Base-by-base conservation (phyloP, 35 echinoderm and acorn worm genomes). In the Antedon bifida region DNA sequence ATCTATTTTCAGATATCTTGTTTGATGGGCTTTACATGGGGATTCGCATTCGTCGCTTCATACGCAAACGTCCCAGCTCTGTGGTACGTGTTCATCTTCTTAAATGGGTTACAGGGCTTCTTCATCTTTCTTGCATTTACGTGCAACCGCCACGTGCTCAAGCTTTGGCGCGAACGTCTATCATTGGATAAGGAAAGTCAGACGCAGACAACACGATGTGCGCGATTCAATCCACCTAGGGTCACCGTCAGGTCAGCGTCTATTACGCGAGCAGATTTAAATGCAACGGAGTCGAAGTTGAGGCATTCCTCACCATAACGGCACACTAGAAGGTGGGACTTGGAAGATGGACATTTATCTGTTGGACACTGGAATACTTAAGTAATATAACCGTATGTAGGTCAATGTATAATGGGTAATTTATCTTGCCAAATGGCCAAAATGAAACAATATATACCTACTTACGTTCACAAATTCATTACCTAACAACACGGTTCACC, bases 11-110 rank as follows among this genome's bases (percentile, higher is more conserved):
- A 80, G 78, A 34, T 80, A 29, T 36, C 78, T 3, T 36, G 33
- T 36, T 23, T 80, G n/a, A 80, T 80, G 78, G 78, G 78, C 0
- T 80, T 80, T 23, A 80, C 78, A 29, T 80, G 78, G 78, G 36
- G 34, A 7, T 80, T 80, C 28, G 78, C 33, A 26, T 80, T 80
- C 78, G 30, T 80, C 34, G 78, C 78, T 0, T 34, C 78, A 0
- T 80, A 36, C 34, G 36, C 78, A 28, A 39, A 39, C 29, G 36
- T 80, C 10, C 4, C 32, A 80, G 34, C 78, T 36, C 36, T 80
- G 2, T 80, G 78, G 78, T 80, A 80, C 36, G 7, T 80, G 0
- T 80, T 80, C 78, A 80, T 80, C 35, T 7, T 80, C 32, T 26
- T 80, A 0, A 80, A 80, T 29, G n/a, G 33, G 5, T 38, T 80